Evolutionary conservation across 2,888 invertebrate species (phyloP), one percentile per base, ranked within the genome.

Genomic region (Ormyrus thymus): DNA sequence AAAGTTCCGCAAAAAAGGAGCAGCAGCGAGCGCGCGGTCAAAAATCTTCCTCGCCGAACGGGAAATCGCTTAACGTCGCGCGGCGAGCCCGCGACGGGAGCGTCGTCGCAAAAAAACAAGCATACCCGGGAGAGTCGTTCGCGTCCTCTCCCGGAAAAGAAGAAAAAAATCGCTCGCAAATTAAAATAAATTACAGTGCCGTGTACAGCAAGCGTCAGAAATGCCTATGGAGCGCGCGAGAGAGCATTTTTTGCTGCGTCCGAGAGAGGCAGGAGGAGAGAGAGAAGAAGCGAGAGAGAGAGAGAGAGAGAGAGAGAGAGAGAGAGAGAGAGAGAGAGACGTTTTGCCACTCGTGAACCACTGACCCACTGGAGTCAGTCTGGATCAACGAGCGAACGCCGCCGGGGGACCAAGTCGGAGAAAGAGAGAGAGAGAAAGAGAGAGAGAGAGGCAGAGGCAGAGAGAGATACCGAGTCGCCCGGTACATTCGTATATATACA

Each of bases 301-400:
- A 66, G 76, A 76, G 75, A 68, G 59, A 55, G 48, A 46, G 43
- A 56, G 56, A 56, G 53, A 76, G 80, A 77, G 72, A 53, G 69
- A 72, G 77, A 66, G 76, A 76, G 75, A 68, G 59, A 55, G 48
- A 46, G 43, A 56, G 56, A 56, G 53, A 76, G 80, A 77, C 78
- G 76, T 62, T 76, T 77, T 74, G 69, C 81, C 78, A 84, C 84
- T 83, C 84, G 83, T 89, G 89, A 87, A 88, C 88, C 87, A 89
- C 86, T 89, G 88, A 89, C 89, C 89, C 87, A 89, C 87, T 89
- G 86, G 85, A 78, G 84, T 82, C 81, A 79, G 72, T 83, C 79
- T 82, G 84, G 82, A 85, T 82, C 82, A 84, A 82, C 81, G 82
- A 78, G 81, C 6, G 58, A 11, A 78, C 81, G n/a, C 82, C 81